A percentile compares a stretch with the other conserved stretches of the same genome.
phyloP scores from a whole-genome alignment of 2,888 invertebrate species.

The Harpalus rubripes region DNA sequence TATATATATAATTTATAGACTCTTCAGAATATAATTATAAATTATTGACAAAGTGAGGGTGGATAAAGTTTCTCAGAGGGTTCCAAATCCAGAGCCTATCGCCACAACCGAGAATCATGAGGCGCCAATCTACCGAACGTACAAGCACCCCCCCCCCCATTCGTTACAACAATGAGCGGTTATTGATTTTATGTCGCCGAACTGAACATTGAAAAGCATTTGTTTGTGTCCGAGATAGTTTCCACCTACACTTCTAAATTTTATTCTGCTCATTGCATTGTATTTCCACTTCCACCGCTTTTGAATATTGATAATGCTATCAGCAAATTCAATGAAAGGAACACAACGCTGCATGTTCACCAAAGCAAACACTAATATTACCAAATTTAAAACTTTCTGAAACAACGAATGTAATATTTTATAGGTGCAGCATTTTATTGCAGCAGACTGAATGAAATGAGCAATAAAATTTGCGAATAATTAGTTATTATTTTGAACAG shows the following conservation, averaged over 20 bases:
- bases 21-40: no score
- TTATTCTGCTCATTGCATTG: not conserved
- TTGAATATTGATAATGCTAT: no score
- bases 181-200: slow-evolving; percentile 56
- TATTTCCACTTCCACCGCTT: not conserved
- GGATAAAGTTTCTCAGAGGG: not conserved
- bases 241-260: slow-evolving; percentile 1
- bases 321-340: no score
- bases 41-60: no score
- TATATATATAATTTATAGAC: no score
- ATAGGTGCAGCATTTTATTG: no score
- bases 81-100: not conserved
- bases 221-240: slow-evolving; percentile 52
- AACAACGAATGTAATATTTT: no score
- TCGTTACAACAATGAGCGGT: slow-evolving; percentile 51
- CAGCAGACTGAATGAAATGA: no score
- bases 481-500: not conserved
- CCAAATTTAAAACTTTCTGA: no score
- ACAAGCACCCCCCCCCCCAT: slow-evolving; percentile 28
- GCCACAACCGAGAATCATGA: not conserved
- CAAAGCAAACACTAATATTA: no score
- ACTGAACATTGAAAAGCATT: slow-evolving; percentile 56
- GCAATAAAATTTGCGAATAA: not conserved
- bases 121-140: slow-evolving; percentile 13
- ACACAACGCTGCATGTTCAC: no score